A percentile compares a stretch with the other conserved stretches of the same genome.
Conservation (phyloP, 2,113 vertebrate species). For the Rhynchomys soricoides region DNA sequence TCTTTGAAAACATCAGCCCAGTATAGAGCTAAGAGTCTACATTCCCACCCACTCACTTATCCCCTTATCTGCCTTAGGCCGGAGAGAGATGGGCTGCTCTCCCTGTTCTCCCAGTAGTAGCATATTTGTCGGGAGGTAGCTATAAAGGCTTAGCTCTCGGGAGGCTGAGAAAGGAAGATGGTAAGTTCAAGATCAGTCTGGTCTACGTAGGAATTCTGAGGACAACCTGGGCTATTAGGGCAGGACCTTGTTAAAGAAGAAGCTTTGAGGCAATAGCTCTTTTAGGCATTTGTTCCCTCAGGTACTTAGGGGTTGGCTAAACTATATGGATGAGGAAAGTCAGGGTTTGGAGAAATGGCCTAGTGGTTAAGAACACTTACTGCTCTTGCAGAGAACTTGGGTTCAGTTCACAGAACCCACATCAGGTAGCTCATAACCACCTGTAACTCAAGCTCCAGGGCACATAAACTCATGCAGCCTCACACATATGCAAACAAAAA, state of each 20-base stretch:
- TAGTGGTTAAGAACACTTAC: background rate
- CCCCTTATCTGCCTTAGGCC: background rate
- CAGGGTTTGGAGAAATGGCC: background rate
- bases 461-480: background rate
- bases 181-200: background rate
- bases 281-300: slow-evolving; percentile 44
- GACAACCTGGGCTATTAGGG: background rate
- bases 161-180: background rate
- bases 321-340: background rate
- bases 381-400: background rate
- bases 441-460: background rate
- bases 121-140: background rate
- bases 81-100: background rate
- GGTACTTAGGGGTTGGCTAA: background rate
- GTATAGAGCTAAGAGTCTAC: background rate
- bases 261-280: background rate
- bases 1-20: slow-evolving; percentile 7
- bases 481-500: background rate
- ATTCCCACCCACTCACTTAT: background rate
- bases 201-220: background rate
- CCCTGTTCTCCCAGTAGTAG: background rate
- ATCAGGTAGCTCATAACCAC: background rate
- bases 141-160: background rate
- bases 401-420: background rate
- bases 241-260: background rate